Conservation (phyloP, 1,140 invertebrate genomes). For the Zaprionus inermis region DNA sequence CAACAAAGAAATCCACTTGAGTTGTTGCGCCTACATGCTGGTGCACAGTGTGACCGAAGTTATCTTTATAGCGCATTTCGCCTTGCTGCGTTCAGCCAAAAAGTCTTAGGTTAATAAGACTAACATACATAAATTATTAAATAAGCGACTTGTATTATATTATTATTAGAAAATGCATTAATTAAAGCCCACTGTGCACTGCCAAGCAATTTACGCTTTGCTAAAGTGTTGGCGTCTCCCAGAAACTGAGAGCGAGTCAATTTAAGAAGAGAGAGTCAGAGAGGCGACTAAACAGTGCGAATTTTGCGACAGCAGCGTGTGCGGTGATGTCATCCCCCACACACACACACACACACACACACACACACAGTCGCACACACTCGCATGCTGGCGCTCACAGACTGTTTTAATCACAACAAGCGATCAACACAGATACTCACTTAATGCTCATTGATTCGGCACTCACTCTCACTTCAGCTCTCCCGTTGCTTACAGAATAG, state of each 20-base stretch:
- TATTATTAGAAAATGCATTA: not conserved
- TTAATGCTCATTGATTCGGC: constrained; percentile 41
- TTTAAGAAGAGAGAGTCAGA: constrained; percentile 20
- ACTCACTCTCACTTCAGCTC: constrained; percentile 33
- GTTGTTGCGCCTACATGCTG: constrained; percentile 45
- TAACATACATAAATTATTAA: not conserved
- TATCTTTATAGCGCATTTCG: constrained; percentile 4
- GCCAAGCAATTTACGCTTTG: constrained; percentile 32
- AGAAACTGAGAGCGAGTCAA: constrained; percentile 34
- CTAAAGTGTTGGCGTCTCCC: constrained; percentile 60
- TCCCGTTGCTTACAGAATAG: constrained; percentile 34
- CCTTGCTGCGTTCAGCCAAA: constrained; percentile 10
- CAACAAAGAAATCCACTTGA: constrained; percentile 60
- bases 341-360: constrained; percentile 49
- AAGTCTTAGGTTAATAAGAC: not conserved
- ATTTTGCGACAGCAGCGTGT: constrained; percentile 39
- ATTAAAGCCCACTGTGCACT: constrained; percentile 48
- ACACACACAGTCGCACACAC: constrained; percentile 29
- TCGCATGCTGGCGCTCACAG: constrained; percentile 19
- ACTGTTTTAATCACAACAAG: constrained; percentile 66
- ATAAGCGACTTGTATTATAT: not conserved
- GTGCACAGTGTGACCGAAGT: constrained; percentile 40
- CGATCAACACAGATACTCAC: constrained; percentile 65
- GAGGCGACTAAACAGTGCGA: constrained; percentile 36
- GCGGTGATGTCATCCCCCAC: constrained; percentile 77